Evolutionary conservation across 2,797 vertebrate genomes (phyloP), one percentile per base, ranked within the genome.

Genomic region (Pipistrellus nathusii): DNA sequence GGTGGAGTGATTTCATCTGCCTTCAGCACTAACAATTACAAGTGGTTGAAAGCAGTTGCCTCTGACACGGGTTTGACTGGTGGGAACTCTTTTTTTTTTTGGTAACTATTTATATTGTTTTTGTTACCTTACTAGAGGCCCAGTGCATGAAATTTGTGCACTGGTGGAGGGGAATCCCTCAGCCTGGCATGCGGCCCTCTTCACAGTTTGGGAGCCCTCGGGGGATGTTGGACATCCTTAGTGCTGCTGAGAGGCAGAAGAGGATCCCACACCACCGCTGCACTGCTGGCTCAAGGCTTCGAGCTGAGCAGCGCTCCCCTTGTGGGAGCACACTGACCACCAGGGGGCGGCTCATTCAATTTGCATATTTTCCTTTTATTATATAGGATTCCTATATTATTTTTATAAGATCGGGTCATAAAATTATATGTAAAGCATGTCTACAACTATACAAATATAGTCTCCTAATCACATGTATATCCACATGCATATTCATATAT

Each of bases 381-480:
- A 27, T 6, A 62, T 14, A 62, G 59, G 59, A 62, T 0, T 66
- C 38, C 88, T 89, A 30, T 5, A 85, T 83, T 88, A 57, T 38
- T 90, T 94, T 85, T 71, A 85, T 75, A 87, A 90, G 53, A 30
- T 57, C 77, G 66, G n/a, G 51, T 46, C 73, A 85, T 71, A 90
- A 96, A 94, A 81, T 82, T 88, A 62, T 25, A 80, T 17, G 77
- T n/a, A 75, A 38, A 85, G 35, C 59, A 84, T 57, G 66, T 87
- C 73, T 62, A 82, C 53, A 51, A 72, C 66, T 35, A 88, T 64
- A 83, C 75, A 82, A 64, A 64, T 78, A 62, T 62, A 93, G 93
- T 86, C 57, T 83, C 78, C 64, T 71, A 21, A 64, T 75, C 51
- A 18, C 8, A 18, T 46, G n/a, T 12, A 27, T 76, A 48, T 41